A percentile compares a stretch with the other conserved stretches of the same genome.
Evolutionary conservation across 1,140 invertebrate genomes (phyloP).

Genomic region (Platyscapa corneri): DNA sequence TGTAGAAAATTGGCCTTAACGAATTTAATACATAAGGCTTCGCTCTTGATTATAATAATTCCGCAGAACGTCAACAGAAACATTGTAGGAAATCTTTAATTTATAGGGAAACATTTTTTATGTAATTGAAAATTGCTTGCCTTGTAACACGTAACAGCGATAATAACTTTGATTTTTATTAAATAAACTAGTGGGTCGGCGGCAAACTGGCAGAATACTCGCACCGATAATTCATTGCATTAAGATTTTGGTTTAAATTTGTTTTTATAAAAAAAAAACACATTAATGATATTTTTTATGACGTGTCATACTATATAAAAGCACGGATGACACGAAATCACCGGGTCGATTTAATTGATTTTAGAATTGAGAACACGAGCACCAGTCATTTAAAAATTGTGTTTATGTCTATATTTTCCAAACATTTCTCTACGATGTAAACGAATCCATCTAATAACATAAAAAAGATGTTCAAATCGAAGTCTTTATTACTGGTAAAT

Average conservation of each 20-base stretch:
- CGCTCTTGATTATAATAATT: background rate
- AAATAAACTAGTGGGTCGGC: background rate
- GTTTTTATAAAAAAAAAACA: background rate
- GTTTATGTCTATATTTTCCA: background rate
- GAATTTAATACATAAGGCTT: background rate
- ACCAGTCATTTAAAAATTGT: background rate
- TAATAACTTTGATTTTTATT: background rate
- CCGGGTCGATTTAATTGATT: background rate
- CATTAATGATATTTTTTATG: background rate
- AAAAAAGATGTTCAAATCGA: conserved; percentile 9
- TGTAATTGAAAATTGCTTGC: background rate
- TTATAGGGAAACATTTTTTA: background rate
- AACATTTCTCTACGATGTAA: background rate
- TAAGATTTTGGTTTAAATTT: background rate
- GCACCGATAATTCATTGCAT: background rate
- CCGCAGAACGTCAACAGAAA: background rate
- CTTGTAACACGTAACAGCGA: background rate
- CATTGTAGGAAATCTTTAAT: background rate
- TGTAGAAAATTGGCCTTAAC: background rate
- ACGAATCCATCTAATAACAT: background rate
- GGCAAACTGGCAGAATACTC: background rate
- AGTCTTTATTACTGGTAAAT: background rate
- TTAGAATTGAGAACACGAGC: background rate
- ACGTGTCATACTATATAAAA: background rate
- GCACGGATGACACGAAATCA: background rate